These are phyloP conservation scores for Sicus ferrugineus DNA, from an alignment of 2,888 invertebrate genomes.

Conservation along the genomic window DNA sequence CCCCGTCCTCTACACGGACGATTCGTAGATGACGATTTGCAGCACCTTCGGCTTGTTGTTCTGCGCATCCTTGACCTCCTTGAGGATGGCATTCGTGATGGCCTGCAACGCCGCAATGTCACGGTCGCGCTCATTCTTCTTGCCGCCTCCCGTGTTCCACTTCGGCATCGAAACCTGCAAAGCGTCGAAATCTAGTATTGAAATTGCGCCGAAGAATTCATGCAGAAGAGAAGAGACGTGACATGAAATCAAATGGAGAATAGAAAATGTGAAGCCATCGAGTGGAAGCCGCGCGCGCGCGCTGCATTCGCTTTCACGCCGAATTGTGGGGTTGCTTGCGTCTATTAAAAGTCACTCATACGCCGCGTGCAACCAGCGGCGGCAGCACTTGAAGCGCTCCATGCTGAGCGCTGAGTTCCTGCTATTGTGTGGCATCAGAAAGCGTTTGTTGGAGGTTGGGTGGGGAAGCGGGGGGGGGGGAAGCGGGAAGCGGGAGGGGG, in stretches of 20 bases:
- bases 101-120: slow-evolving; percentile 71
- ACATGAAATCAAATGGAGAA: neutral
- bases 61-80: slow-evolving; percentile 73
- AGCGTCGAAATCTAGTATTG: neutral
- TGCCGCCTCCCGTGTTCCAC: slow-evolving; percentile 63
- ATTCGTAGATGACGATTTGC: slow-evolving; percentile 87
- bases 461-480: too few relatives aligned
- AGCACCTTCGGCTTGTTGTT: slow-evolving; percentile 68
- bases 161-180: slow-evolving; percentile 77
- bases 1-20: slow-evolving; percentile 73
- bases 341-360: too few relatives aligned
- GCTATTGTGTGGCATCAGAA: too few relatives aligned
- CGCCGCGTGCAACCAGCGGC: too few relatives aligned
- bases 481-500: neutral
- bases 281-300: too few relatives aligned
- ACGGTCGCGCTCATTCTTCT: slow-evolving; percentile 68
- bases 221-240: neutral
- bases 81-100: slow-evolving; percentile 70
- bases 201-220: neutral
- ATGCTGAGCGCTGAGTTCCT: too few relatives aligned
- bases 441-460: too few relatives aligned
- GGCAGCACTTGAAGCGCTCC: too few relatives aligned
- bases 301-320: too few relatives aligned
- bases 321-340: too few relatives aligned
- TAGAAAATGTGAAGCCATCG: neutral